Conservation (phyloP, 2,113 vertebrate species). For the Gobius niger region DNA sequence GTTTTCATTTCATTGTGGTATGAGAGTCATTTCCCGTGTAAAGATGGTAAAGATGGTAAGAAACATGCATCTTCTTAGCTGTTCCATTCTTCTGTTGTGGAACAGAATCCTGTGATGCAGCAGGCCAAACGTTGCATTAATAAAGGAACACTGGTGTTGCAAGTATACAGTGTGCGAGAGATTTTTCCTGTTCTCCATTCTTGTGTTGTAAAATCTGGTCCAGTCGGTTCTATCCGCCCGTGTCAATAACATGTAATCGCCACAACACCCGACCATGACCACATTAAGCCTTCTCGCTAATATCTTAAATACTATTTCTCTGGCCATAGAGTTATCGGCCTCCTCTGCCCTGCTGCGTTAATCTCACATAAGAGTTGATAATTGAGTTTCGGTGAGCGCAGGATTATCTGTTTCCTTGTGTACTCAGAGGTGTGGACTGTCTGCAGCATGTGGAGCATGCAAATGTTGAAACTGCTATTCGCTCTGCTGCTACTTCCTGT, state of each 20-base stretch:
- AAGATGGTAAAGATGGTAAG: too few species aligned
- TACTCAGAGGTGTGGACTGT: neutral
- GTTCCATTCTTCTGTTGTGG: too few species aligned
- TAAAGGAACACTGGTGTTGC: too few species aligned
- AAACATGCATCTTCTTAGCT: too few species aligned
- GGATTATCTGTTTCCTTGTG: conserved; percentile 34
- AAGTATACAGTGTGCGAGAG: too few species aligned
- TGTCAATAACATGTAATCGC: neutral
- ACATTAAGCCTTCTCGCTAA: neutral
- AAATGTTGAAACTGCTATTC: neutral
- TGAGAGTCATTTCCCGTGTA: too few species aligned
- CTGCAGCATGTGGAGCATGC: neutral
- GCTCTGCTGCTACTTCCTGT: neutral
- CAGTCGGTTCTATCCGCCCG: too few species aligned
- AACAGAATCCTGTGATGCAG: too few species aligned
- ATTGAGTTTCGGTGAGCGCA: conserved; percentile 48
- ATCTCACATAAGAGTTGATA: conserved; percentile 11
- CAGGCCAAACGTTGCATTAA: too few species aligned
- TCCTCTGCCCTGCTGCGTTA: neutral
- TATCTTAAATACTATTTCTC: neutral
- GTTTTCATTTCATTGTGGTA: too few species aligned
- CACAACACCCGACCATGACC: neutral
- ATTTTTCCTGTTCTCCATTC: too few species aligned
- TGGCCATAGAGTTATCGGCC: conserved; percentile 6
- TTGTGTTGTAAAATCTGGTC: too few species aligned